A percentile compares a stretch with the other conserved stretches of the same genome.
phyloP scores from a whole-genome alignment of 2,888 invertebrate genomes.

The Agrotis clavis region DNA sequence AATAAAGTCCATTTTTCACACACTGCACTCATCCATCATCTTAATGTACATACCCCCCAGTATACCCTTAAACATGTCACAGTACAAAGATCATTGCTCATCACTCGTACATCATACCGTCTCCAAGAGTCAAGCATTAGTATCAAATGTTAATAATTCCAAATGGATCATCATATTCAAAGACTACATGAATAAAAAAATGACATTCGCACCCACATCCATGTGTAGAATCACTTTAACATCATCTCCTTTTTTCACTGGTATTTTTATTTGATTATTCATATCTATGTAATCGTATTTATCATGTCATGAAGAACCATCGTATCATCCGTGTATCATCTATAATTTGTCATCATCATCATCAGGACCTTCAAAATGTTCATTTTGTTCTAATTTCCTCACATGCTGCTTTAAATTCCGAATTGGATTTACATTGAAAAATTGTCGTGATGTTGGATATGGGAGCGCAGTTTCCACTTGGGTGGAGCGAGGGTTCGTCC shows the following conservation, averaged over 20 bases:
- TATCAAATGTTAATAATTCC: conserved; percentile 73
- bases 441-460: conserved; percentile 75
- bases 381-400: conserved; percentile 87
- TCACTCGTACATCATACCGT: conserved; percentile 73
- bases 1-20: conserved; percentile 80
- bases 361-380: conserved; percentile 68
- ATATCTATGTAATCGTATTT: conserved; percentile 21
- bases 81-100: conserved; percentile 76
- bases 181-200: conserved; percentile 87
- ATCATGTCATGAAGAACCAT: conserved; percentile 26
- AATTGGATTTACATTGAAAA: conserved; percentile 79
- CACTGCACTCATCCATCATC: conserved; percentile 79
- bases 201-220: conserved; percentile 86
- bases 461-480: conserved; percentile 89
- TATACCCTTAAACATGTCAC: conserved; percentile 75
- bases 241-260: conserved; percentile 85
- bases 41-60: conserved; percentile 78
- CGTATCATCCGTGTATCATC: conserved; percentile 59
- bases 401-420: conserved; percentile 88
- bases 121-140: conserved; percentile 72
- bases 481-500: conserved; percentile 90
- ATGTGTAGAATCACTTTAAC: conserved; percentile 86
- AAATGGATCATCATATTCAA: conserved; percentile 84
- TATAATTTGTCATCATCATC: conserved; percentile 63
- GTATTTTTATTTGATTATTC: conserved; percentile 79